Conservation (phyloP, 2,888 invertebrate genomes). For the Sarcophaga subvicina region DNA sequence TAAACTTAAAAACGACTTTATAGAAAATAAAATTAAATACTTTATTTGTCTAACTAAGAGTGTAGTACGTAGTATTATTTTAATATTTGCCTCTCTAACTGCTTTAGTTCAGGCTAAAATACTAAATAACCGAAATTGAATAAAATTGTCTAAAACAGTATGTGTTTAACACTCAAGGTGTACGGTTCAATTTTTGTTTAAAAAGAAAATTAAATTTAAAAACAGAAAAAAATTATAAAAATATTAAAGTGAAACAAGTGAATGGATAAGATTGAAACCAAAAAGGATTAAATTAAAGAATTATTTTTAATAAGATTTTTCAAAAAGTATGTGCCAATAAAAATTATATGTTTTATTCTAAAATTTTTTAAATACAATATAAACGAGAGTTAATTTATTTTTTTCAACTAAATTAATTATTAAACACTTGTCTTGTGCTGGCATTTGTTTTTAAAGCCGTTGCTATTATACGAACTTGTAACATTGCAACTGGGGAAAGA, state of each 20-base stretch:
- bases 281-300: too few relatives aligned
- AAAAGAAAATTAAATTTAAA: not conserved
- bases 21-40: constrained; percentile 47
- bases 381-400: too few relatives aligned
- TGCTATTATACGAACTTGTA: not conserved
- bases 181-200: constrained; percentile 66
- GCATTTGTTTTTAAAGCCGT: too few relatives aligned
- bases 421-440: too few relatives aligned
- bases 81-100: constrained; percentile 27
- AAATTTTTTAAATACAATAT: too few relatives aligned
- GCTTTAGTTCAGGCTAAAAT: constrained; percentile 12
- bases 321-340: too few relatives aligned
- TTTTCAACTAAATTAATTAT: too few relatives aligned
- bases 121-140: constrained; percentile 59
- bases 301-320: too few relatives aligned
- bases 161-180: constrained; percentile 76
- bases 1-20: constrained; percentile 28
- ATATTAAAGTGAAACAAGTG: not conserved
- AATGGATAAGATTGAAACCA: too few relatives aligned
- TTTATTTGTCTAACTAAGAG: constrained; percentile 47
- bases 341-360: too few relatives aligned
- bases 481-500: constrained; percentile 25
- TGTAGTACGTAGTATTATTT: constrained; percentile 58
- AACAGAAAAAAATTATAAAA: constrained; percentile 12
- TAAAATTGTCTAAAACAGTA: constrained; percentile 76